Percentiles rank a stretch among this genome's conserved stretches.
Conservation (phyloP, 1,140 invertebrate genomes). For the Apis cerana region DNA sequence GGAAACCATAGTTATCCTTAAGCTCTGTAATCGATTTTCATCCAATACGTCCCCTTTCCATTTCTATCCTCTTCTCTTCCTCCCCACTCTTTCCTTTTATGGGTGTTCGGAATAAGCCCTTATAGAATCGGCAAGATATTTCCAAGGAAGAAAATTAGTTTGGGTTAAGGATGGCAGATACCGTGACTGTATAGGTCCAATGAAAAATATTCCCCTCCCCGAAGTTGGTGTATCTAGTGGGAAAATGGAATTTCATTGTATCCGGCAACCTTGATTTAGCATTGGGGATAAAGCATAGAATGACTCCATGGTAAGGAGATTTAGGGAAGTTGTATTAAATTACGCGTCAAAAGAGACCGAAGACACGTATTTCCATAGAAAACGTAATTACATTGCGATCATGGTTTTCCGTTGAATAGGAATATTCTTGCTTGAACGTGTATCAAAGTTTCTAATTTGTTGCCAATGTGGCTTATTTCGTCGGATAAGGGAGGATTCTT, state of each 20-base stretch:
- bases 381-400: background rate
- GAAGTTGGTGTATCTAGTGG: background rate
- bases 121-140: conserved; percentile 26
- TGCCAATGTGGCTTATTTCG: background rate
- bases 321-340: conserved; percentile 1
- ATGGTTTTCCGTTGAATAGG: background rate
- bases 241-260: conserved; percentile 37
- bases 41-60: background rate
- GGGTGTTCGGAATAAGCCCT: background rate
- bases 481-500: background rate
- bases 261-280: background rate
- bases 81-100: too few relatives aligned
- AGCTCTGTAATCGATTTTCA: conserved; percentile 21
- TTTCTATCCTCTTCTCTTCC: background rate
- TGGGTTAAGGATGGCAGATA: background rate
- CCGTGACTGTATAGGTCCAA: background rate
- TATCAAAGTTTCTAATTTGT: background rate
- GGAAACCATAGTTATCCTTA: background rate
- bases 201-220: conserved; percentile 34
- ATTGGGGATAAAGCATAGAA: background rate
- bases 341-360: background rate
- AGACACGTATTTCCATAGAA: background rate
- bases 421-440: background rate
- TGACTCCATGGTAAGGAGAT: background rate
- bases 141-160: background rate